Percentiles rank a stretch among this genome's conserved stretches.
Evolutionary conservation across 2,113 vertebrate genomes (phyloP).

Genomic region (Plestiodon gilberti): DNA sequence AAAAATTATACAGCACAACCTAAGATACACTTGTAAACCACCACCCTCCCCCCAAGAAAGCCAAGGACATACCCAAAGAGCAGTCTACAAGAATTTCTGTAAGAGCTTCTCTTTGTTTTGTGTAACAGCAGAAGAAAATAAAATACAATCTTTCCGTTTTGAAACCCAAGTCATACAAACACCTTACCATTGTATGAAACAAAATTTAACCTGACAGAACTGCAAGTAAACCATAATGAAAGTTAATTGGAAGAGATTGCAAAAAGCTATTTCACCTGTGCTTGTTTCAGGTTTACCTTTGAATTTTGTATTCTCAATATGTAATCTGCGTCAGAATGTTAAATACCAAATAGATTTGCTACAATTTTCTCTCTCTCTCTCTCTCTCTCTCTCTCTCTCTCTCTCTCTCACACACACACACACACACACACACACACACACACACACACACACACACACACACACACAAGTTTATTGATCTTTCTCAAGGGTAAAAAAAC

Average conservation of each 20-base stretch:
- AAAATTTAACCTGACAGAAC: constrained; percentile 10
- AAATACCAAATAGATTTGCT: constrained; percentile 36
- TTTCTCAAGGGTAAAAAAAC: neutral
- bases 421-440: too few species aligned
- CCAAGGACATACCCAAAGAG: neutral
- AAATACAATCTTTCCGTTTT: neutral
- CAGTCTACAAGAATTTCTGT: neutral
- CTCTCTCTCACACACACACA: too few species aligned
- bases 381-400: too few species aligned
- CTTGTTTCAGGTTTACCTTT: constrained; percentile 24
- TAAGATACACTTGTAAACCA: neutral
- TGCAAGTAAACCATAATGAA: neutral
- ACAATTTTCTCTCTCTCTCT: neutral
- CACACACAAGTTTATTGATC: neutral
- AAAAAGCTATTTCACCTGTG: constrained; percentile 7
- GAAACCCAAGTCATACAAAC: neutral
- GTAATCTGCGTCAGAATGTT: constrained; percentile 23
- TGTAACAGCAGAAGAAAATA: neutral
- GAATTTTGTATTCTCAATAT: constrained; percentile 33
- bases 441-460: neutral
- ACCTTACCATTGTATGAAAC: neutral
- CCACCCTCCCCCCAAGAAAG: too few species aligned
- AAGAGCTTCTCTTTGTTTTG: neutral
- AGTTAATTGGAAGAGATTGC: constrained; percentile 8
- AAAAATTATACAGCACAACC: neutral